Base-by-base conservation (phyloP, 2,797 vertebrate species). In the Gila robusta region DNA sequence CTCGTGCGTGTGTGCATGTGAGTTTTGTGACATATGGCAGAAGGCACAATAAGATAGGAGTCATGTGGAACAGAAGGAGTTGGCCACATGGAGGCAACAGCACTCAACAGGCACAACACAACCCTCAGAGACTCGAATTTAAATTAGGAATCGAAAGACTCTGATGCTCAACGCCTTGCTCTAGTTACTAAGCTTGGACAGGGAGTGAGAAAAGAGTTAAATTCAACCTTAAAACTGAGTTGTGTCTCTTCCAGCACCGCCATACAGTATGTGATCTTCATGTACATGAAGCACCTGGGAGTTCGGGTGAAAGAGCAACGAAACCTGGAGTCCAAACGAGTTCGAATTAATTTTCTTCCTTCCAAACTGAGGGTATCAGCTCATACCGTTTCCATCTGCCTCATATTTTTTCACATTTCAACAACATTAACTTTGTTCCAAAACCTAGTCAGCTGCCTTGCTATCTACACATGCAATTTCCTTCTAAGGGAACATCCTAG, bases 241-340 rank as follows among this genome's bases (percentile, higher is more conserved):
- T 64, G 73, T 19, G 17, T 66, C 16, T 49, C 19, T 88, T 91
- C 11, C 91, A 99, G 98, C 91, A 96, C 96, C 64, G 94, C 97
- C 0, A 97, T 97, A 94, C 97, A 98, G 79, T 97, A 97, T 83
- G 97, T 99, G 82, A 96, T 99, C 62, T 95, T 97, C 67, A 96
- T 96, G 86, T 99, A 99, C 81, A 99, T 99, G 98, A 99, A 99
- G 81, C 96, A 98, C 88, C 94, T 99, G 66, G 98, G 98, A 8
- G 98, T 99, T 41, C 98, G 96, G 91, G 96, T 96, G 62, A 99
- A 98, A 91, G 98, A 99, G 85, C 96, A 96, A 35, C 96, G 97
- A n/a, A 96, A 95, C 91, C 94, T 98, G 66, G 98, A 99, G 88
- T 98, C 97, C 16, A 99, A 99, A 81, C 95, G 98, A 7, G 95